Base-by-base conservation (phyloP, 2,888 invertebrate species). In the Halocaridina rubra region DNA sequence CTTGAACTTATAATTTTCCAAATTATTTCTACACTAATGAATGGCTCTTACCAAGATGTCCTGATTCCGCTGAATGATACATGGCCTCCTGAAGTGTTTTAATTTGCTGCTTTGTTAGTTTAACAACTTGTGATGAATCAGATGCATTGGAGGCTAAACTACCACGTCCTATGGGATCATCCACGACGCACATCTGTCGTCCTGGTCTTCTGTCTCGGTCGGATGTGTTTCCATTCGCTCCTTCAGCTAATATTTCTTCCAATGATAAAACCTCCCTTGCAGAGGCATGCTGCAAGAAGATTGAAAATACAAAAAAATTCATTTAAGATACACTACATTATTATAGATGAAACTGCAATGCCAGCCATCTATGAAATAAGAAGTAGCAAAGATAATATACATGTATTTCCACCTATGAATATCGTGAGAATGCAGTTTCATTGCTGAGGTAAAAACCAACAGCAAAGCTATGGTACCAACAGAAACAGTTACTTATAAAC, bases 1-100 rank as follows among this genome's bases (percentile, higher is more conserved):
- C n/a, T n/a, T n/a, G n/a, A n/a, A n/a, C n/a, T n/a, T n/a, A n/a
- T n/a, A n/a, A n/a, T n/a, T n/a, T n/a, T n/a, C n/a, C n/a, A n/a
- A n/a, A n/a, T n/a, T n/a, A n/a, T n/a, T n/a, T n/a, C n/a, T n/a
- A n/a, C n/a, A n/a, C n/a, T n/a, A n/a, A n/a, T n/a, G n/a, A n/a
- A n/a, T n/a, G n/a, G n/a, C n/a, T n/a, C 90, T 89, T 90, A 95
- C 95, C 95, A 89, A 97, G 92, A 91, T 97, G 95, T 90, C 96
- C 96, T 90, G 96, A 96, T 91, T 97, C 97, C 0, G 97, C 96
- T 86, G 96, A 96, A 90, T 97, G 97, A 90, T 97, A 98, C 96
- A 98, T 96, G 27, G 97, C 97, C 91, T 97, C 97, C 90, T 97
- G 96, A 84, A 97, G 92, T 64, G 95, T 94, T 89, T 96, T 94